Evolutionary conservation across 1,140 invertebrate genomes (phyloP), one percentile per base, ranked within the genome.

Genomic region (Solenopsis invicta): DNA sequence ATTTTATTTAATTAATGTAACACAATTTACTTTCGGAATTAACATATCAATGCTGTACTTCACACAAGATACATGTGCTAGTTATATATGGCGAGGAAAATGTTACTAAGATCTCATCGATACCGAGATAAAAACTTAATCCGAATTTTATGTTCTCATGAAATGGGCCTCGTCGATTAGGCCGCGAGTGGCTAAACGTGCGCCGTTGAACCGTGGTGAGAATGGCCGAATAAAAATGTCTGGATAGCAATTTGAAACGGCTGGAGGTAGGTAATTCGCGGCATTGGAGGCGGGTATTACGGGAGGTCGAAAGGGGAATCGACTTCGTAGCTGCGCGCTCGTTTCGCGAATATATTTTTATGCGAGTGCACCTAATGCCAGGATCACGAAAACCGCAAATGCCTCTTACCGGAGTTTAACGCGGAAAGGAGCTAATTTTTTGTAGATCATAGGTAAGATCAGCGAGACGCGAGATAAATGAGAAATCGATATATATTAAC

Each of bases 221-320:
- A 92, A 92, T 87, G 52, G 71, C 64, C 86, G 69, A 91, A 91
- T 92, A 92, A 92, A 90, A 90, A 90, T 64, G 87, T 87, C 80
- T 48, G 56, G 66, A 64, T 89, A 67, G 87, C 81, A 90, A 87
- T 90, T 90, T 84, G 80, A 21, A 85, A 85, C 56, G 72, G 52
- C n/a, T 62, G 75, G 56, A 29, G 41, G 41, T 41, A 41, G 56
- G 59, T 75, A 80, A 81, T 69, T 78, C 48, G 50, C 82, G 74
- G 74, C 74, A 77, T 64, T 48, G 74, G 10, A 6, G 56, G 59
- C 56, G 29, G 41, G 18, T 89, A 74, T 80, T 72, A 78, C 48
- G 41, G 37, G 37, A 48, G 41, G 41, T 75, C 66, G 66, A 74
- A 80, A 56, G 82, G 29, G 71, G n/a, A 77, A 86, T 86, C 85